Evolutionary conservation across 2,797 vertebrate genomes (phyloP), one percentile per base, ranked within the genome.

Genomic region (Amniataba percoides): DNA sequence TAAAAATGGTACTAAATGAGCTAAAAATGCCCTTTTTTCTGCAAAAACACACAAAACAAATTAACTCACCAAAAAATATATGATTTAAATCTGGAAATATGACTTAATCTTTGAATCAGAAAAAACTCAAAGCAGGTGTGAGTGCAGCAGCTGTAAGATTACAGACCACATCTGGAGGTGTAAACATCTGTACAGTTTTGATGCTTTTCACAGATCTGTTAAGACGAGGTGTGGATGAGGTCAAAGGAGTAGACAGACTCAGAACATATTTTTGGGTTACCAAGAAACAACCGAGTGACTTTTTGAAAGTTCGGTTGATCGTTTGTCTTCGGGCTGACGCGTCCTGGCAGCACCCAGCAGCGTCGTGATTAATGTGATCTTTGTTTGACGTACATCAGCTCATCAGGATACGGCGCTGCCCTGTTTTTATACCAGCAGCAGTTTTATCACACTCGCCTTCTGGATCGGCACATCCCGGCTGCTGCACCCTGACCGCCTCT

Each of bases 11-110:
- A 36, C 34, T 36, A 36, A 36, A 36, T 36, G 6, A 36, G 34
- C 34, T 36, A 36, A 36, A 36, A 36, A 7, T 6, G 19, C 10
- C 27, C 3, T 36, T 46, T n/a, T 46, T 16, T 66, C 15, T 19
- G 63, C 49, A 10, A 42, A 40, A n/a, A n/a, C n/a, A n/a, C n/a
- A n/a, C n/a, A n/a, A 66, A 48, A 31, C 42, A 45, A 27, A 48
- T 16, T 7, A 48, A 43, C 3, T 31, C 27, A 31, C 27, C 42
- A 43, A 16, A 43, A 34, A 3, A 3, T 34, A 34, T 3, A 48
- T 21, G 48, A 23, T 59, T 59, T 23, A 18, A 61, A 67, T 56
- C 10, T 67, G 12, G 21, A 7, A 27, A 25, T 27, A 23, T 52
- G 34, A 27, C n/a, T 51, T 31, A 1, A 66, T 53, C 48, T 25